Evolutionary conservation across 2,888 invertebrate species (phyloP).

Genomic region (Limnephilus auricula): DNA sequence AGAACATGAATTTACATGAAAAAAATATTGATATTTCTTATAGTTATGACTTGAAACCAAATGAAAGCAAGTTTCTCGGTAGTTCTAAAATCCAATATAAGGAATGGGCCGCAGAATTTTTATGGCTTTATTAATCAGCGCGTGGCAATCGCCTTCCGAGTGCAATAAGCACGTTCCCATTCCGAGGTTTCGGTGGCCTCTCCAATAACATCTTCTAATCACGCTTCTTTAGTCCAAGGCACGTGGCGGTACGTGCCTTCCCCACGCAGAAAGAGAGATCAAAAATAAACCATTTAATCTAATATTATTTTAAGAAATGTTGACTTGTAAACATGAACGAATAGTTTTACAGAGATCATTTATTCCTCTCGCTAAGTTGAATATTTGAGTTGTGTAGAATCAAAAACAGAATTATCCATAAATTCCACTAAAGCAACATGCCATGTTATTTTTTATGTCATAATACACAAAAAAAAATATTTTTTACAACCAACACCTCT

Average conservation of each 20-base stretch:
- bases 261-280: neutral
- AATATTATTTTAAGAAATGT: neutral
- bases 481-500: no score
- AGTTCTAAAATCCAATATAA: neutral
- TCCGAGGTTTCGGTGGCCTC: neutral
- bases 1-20: no score
- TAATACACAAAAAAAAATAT: no score
- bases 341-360: neutral
- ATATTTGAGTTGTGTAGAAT: no score
- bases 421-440: no score
- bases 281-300: neutral
- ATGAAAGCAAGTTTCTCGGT: neutral
- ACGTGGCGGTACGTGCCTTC: neutral
- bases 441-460: no score
- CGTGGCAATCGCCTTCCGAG: neutral
- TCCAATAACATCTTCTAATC: neutral
- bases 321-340: neutral
- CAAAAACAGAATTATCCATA: no score
- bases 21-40: no score
- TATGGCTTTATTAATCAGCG: conserved; percentile 35
- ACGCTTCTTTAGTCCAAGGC: neutral
- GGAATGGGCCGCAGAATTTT: conserved; percentile 5
- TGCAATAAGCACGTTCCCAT: conserved; percentile 33
- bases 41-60: no score
- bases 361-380: neutral